Base-by-base conservation (phyloP, 1,140 invertebrate genomes). In the Mycetomoellerius zeteki region DNA sequence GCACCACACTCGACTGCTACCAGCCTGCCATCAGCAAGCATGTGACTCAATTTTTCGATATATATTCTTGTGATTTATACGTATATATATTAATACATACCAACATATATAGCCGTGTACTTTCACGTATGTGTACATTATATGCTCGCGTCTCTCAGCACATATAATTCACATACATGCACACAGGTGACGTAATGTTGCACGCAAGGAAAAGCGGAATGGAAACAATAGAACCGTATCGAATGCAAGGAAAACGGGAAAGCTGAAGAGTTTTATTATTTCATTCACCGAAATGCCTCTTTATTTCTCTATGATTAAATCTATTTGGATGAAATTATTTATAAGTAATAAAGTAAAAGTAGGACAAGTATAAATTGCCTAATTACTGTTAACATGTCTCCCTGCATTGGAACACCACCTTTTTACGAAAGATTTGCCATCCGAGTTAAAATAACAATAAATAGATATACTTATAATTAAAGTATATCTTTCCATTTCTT, bases 1-100 rank as follows among this genome's bases (percentile, higher is more conserved):
- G 94, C 94, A 94, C 93, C 90, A 94, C 93, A 94, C 93, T 93
- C 92, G 88, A 93, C 87, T 90, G 93, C 92, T 93, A 93, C 89
- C 91, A 94, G 93, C 90, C 92, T 93, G 77, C 77, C 56, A 93
- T 94, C 92, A 93, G 93, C 93, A 94, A 94, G 94, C 93, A 94
- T 94, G 65, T 69, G 93, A 93, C 69, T 89, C 89, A 91, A 87
- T 87, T 92, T 91, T 91, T 91, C 81, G 54, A 89, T 82, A 90
- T 89, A 67, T 77, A 64, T 65, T 72, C 52, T 50, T 72, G 65
- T 71, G 64, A 86, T 82, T 8, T 69, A 56, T 85, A 77, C 27
- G n/a, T 64, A 86, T 12, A 89, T 72, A 50, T 33, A 71, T 89
- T 72, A 37, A 81, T 69, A 80, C 62, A 86, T 87, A 72, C 85